Evolutionary conservation across 2,888 invertebrate species (phyloP).

Genomic region (Lycocerus yunnanus): DNA sequence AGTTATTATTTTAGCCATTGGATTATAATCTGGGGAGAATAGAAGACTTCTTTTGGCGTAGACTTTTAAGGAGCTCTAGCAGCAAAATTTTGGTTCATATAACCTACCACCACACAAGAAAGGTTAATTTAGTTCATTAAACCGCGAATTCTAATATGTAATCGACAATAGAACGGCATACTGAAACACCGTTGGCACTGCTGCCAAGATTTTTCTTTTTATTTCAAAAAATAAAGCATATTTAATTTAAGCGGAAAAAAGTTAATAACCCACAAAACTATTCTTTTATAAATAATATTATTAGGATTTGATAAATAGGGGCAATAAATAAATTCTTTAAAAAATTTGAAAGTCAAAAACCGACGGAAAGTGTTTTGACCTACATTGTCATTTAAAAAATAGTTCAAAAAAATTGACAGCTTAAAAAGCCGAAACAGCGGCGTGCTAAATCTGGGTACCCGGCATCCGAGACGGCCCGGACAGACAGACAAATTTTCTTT

Average conservation of each 20-base stretch:
- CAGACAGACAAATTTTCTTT: not conserved
- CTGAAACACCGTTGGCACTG: not conserved
- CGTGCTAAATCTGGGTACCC: not conserved
- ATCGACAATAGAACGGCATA: conserved; percentile 1
- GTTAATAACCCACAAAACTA: not conserved
- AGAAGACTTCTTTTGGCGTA: not conserved
- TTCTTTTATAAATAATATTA: not conserved
- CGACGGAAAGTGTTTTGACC: not conserved
- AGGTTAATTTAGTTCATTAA: conserved; percentile 4
- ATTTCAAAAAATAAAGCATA: not conserved
- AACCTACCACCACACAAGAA: not conserved
- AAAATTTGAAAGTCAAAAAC: not conserved
- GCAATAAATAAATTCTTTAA: not conserved
- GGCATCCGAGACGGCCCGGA: not conserved
- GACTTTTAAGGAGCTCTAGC: not conserved
- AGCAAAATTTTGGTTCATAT: not conserved
- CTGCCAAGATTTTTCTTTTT: not conserved
- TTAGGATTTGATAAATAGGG: not conserved
- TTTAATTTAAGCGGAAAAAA: not conserved
- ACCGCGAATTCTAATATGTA: not conserved
- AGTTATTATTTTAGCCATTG: not conserved
- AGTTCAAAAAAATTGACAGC: not conserved
- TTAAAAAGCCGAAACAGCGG: not conserved
- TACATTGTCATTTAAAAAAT: not conserved
- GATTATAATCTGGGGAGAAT: not conserved